Evolutionary conservation across 2,888 invertebrate species (phyloP).

Genomic region (Herminia tarsipennalis): DNA sequence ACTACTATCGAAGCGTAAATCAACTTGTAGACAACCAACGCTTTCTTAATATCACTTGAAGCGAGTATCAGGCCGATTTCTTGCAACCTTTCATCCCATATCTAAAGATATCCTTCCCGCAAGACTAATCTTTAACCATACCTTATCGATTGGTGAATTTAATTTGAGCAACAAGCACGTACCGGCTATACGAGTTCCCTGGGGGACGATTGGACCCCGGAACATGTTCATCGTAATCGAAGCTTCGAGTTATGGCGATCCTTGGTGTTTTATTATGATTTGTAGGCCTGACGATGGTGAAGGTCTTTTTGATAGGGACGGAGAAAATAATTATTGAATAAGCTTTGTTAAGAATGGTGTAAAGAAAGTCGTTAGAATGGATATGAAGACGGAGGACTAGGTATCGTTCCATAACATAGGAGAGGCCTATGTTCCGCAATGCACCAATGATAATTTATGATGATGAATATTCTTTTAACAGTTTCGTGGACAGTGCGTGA

Average conservation of each 20-base stretch:
- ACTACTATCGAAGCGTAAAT: no score
- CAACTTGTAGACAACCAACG: no score
- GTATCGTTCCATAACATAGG: no score
- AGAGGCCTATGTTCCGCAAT: neutral
- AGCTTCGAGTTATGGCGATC: slow-evolving; percentile 34
- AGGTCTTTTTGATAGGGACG: neutral
- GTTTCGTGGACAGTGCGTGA: no score
- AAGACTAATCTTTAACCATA: neutral
- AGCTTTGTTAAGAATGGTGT: no score
- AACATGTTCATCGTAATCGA: slow-evolving; percentile 50
- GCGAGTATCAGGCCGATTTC: no score
- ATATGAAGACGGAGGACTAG: no score
- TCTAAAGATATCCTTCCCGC: neutral
- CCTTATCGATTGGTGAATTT: slow-evolving; percentile 61
- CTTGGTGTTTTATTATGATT: slow-evolving; percentile 46
- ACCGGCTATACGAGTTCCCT: slow-evolving; percentile 44
- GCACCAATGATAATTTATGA: no score
- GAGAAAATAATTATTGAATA: no score
- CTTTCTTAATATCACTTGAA: no score
- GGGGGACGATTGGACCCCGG: slow-evolving; percentile 50
- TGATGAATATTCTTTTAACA: no score
- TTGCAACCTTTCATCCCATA: neutral
- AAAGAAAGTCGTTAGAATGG: no score
- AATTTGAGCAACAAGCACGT: slow-evolving; percentile 59
- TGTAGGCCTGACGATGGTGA: slow-evolving; percentile 18